Percentiles rank a stretch among this genome's conserved stretches.
Conservation (phyloP, 2,888 invertebrate species). For the Cetonia aurata region DNA sequence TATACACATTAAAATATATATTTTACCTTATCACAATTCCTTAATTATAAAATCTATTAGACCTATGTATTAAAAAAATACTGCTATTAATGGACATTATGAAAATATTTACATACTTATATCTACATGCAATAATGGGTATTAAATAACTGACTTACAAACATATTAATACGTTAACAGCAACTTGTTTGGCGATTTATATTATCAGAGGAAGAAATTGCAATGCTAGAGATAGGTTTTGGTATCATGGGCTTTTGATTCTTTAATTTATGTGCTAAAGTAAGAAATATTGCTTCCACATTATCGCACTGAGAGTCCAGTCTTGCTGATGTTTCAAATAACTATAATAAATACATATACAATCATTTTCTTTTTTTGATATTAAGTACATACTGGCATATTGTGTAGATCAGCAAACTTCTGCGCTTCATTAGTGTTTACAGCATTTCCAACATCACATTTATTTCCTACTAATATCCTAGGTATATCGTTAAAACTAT, state of each 20-base stretch:
- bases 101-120: too few relatives aligned
- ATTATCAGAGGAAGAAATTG: conserved; percentile 33
- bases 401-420: conserved; percentile 78
- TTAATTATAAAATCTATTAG: too few relatives aligned
- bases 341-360: conserved; percentile 52
- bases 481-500: conserved; percentile 75
- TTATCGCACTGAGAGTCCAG: conserved; percentile 80
- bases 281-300: conserved; percentile 86
- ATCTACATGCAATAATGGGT: too few relatives aligned
- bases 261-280: conserved; percentile 82
- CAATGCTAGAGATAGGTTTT: conserved; percentile 39
- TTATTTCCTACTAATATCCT: conserved; percentile 85
- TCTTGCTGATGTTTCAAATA: conserved; percentile 87
- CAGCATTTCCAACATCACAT: conserved; percentile 77
- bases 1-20: too few relatives aligned
- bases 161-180: conserved; percentile 16
- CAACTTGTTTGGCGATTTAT: conserved; percentile 11
- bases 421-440: conserved; percentile 80
- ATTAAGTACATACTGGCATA: conserved; percentile 73
- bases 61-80: too few relatives aligned
- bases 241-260: conserved; percentile 73
- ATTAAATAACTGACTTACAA: too few relatives aligned
- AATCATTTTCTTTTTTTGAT: background rate
- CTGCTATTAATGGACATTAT: too few relatives aligned
- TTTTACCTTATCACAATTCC: too few relatives aligned